Evolutionary conservation across 2,888 invertebrate genomes (phyloP).

Genomic region (Acanthoscelides obtectus): DNA sequence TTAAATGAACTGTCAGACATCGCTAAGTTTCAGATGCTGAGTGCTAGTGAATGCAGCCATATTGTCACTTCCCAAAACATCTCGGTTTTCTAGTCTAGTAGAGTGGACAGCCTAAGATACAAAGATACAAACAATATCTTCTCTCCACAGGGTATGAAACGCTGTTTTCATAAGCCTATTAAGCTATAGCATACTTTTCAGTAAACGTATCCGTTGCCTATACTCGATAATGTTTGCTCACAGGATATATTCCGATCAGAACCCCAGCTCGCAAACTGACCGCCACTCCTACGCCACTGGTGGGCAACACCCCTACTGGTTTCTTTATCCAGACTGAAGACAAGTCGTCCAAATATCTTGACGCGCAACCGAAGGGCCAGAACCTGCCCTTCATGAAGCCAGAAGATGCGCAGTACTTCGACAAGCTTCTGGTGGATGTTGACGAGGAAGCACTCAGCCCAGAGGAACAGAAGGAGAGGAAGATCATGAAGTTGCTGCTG

Average conservation of each 20-base stretch:
- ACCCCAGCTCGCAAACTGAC: slow-evolving; percentile 97
- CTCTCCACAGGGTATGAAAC: too few relatives aligned
- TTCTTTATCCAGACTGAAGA: slow-evolving; percentile 94
- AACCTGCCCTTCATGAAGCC: slow-evolving; percentile 99
- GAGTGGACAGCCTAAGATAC: too few relatives aligned
- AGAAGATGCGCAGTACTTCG: slow-evolving; percentile 99
- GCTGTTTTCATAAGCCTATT: too few relatives aligned
- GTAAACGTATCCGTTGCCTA: too few relatives aligned
- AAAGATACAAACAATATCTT: too few relatives aligned
- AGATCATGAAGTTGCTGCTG: slow-evolving; percentile 96
- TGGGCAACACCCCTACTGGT: slow-evolving; percentile 78
- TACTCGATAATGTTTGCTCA: too few relatives aligned
- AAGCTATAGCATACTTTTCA: too few relatives aligned
- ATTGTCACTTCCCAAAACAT: too few relatives aligned
- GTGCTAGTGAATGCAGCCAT: too few relatives aligned
- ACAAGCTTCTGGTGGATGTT: slow-evolving; percentile 95
- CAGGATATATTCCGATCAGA: slow-evolving; percentile 81
- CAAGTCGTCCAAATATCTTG: slow-evolving; percentile 80
- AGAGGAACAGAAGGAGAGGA: slow-evolving; percentile 96
- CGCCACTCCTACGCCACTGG: slow-evolving; percentile 96
- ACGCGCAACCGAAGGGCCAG: slow-evolving; percentile 84
- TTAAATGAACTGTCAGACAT: too few relatives aligned
- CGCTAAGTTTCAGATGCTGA: too few relatives aligned
- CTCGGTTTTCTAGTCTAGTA: too few relatives aligned
- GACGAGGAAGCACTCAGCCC: slow-evolving; percentile 94